A percentile compares a stretch with the other conserved stretches of the same genome.
These are phyloP conservation scores for Antechinus flavipes DNA, from an alignment of 2,113 vertebrate species.

Conservation along the genomic window DNA sequence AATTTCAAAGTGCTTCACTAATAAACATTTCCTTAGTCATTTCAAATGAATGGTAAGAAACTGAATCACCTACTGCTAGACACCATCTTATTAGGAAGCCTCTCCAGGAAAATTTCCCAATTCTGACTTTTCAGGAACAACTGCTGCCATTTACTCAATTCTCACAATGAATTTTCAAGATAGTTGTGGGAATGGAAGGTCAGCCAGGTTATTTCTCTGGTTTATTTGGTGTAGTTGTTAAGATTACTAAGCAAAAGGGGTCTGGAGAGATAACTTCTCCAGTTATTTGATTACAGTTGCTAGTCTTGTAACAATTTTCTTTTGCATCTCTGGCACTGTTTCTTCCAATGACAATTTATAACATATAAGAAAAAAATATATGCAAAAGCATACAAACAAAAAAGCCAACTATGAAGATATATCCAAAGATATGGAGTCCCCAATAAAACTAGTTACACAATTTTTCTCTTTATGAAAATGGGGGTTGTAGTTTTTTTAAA, in stretches of 20 bases:
- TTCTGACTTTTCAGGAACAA: not conserved
- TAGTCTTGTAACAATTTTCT: not conserved
- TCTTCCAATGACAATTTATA: not conserved
- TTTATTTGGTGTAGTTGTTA: conserved; percentile 1
- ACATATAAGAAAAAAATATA: not conserved
- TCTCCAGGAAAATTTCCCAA: conserved; percentile 1
- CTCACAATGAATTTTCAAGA: not conserved
- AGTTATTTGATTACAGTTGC: too few relatives aligned
- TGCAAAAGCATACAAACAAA: not conserved
- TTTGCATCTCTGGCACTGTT: not conserved
- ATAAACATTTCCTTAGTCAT: not conserved
- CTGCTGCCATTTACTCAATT: not conserved
- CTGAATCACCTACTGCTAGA: not conserved
- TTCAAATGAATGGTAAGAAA: not conserved
- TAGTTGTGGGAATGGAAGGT: not conserved
- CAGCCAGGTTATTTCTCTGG: not conserved
- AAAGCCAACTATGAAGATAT: not conserved
- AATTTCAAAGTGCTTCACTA: not conserved
- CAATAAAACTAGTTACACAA: not conserved
- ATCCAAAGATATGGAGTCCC: not conserved
- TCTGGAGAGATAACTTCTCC: not conserved
- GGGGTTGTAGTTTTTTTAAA: not conserved
- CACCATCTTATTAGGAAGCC: not conserved
- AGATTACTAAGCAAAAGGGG: not conserved
- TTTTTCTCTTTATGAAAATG: not conserved